Percentiles rank a stretch among this genome's conserved stretches.
Evolutionary conservation across 2,113 vertebrate species (phyloP).

Genomic region (Hemiscyllium ocellatum): DNA sequence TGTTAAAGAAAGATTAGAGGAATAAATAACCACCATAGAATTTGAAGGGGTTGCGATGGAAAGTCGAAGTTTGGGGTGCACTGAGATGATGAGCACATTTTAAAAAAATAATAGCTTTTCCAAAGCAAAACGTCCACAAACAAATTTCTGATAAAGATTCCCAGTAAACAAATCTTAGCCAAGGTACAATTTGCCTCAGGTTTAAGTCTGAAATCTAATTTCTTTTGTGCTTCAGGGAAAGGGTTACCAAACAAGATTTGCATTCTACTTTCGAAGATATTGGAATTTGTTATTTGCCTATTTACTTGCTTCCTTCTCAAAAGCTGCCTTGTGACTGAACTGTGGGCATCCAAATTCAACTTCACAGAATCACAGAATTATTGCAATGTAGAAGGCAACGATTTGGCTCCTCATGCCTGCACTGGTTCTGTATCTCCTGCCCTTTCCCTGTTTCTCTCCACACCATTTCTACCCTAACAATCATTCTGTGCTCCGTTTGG

Average conservation of each 20-base stretch:
- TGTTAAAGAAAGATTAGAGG: neutral
- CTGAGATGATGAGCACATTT: neutral
- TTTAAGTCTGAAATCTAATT: neutral
- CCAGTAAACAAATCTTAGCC: neutral
- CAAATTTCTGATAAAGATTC: slow-evolving; percentile 7
- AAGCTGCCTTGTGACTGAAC: neutral
- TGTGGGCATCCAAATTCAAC: neutral
- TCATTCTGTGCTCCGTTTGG: too few relatives aligned
- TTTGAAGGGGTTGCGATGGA: neutral
- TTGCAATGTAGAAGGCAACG: too few relatives aligned
- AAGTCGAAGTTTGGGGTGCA: neutral
- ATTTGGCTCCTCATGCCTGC: too few relatives aligned
- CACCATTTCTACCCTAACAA: too few relatives aligned
- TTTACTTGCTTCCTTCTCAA: neutral
- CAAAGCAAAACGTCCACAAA: neutral
- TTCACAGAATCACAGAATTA: neutral
- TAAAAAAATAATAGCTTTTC: neutral
- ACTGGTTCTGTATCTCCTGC: too few relatives aligned
- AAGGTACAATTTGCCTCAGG: neutral
- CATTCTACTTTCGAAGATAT: neutral
- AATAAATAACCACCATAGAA: too few relatives aligned
- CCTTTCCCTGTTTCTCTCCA: too few relatives aligned
- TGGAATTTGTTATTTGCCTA: slow-evolving; percentile 15
- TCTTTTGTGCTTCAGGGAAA: neutral
- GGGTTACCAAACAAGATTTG: slow-evolving; percentile 22